phyloP scores from a whole-genome alignment of 2,888 invertebrate species.

The Lochmaea crataegi region DNA sequence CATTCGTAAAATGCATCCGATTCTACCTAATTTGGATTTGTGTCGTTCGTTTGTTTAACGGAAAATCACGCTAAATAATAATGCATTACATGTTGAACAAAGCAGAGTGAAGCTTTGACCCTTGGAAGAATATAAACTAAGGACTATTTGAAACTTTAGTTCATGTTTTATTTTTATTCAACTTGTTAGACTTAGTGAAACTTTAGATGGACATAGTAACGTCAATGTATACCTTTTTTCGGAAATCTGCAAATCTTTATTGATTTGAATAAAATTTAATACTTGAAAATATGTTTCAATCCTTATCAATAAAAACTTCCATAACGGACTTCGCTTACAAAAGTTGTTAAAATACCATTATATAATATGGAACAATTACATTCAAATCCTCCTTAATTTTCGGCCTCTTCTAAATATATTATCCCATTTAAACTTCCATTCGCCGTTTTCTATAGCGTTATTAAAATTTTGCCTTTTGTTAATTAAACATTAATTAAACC shows the following conservation, averaged over 20 bases:
- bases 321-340: neutral
- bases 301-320: neutral
- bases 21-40: conserved; percentile 1
- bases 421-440: conserved; percentile 3
- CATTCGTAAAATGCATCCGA: conserved; percentile 15
- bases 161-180: too few relatives aligned
- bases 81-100: neutral
- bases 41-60: neutral
- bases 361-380: conserved; percentile 1
- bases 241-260: too few relatives aligned
- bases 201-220: too few relatives aligned
- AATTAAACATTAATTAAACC: conserved; percentile 6
- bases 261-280: too few relatives aligned
- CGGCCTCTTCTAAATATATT: neutral
- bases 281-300: neutral
- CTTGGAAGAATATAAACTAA: neutral
- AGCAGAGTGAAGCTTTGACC: neutral
- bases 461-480: conserved; percentile 8
- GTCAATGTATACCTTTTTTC: too few relatives aligned
- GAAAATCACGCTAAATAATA: neutral
- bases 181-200: too few relatives aligned
- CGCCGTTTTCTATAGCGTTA: conserved; percentile 4
- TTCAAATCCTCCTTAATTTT: neutral
- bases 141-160: too few relatives aligned
- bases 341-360: neutral